These are phyloP conservation scores for Diplodus puntazzo DNA, from an alignment of 2,797 vertebrate species.

Conservation along the genomic window DNA sequence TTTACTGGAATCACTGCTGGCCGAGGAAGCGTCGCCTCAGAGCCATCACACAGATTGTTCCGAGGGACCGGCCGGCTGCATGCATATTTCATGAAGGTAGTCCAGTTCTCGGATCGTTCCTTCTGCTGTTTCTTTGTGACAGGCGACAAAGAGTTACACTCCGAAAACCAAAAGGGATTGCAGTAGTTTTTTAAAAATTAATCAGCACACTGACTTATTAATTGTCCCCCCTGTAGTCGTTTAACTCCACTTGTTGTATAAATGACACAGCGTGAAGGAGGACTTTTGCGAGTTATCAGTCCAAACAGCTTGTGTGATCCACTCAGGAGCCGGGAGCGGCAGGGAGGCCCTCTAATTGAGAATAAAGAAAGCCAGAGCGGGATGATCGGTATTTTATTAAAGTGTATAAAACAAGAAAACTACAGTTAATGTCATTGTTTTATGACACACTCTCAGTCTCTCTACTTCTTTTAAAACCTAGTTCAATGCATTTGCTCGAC, in stretches of 20 bases:
- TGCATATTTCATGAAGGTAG: conserved; percentile 69
- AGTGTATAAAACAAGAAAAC: conserved; percentile 66
- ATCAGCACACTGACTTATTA: conserved; percentile 30
- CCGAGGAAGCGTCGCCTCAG: conserved; percentile 4
- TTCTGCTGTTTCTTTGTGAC: conserved; percentile 22
- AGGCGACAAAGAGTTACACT: conserved; percentile 31
- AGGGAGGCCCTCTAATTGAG: not conserved
- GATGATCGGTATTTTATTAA: conserved; percentile 66
- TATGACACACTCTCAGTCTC: conserved; percentile 39
- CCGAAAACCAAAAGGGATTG: conserved; percentile 6
- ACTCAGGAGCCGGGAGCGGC: not conserved
- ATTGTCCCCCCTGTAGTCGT: conserved; percentile 13
- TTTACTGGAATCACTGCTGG: conserved; percentile 70
- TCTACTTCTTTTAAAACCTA: not conserved
- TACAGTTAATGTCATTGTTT: conserved; percentile 37
- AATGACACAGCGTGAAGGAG: conserved; percentile 20
- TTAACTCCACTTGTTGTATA: conserved; percentile 13
- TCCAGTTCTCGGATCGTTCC: conserved; percentile 45
- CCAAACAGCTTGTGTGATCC: conserved; percentile 8
- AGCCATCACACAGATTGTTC: conserved; percentile 50
- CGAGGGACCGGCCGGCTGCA: conserved; percentile 20
- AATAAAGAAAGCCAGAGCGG: conserved; percentile 29
- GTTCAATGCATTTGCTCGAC: conserved; percentile 35
- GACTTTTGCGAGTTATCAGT: conserved; percentile 5
- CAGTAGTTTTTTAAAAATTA: conserved; percentile 48